Evolutionary conservation across 1,140 invertebrate species (phyloP), one percentile per base, ranked within the genome.

Genomic region (Cherax quadricarinatus): DNA sequence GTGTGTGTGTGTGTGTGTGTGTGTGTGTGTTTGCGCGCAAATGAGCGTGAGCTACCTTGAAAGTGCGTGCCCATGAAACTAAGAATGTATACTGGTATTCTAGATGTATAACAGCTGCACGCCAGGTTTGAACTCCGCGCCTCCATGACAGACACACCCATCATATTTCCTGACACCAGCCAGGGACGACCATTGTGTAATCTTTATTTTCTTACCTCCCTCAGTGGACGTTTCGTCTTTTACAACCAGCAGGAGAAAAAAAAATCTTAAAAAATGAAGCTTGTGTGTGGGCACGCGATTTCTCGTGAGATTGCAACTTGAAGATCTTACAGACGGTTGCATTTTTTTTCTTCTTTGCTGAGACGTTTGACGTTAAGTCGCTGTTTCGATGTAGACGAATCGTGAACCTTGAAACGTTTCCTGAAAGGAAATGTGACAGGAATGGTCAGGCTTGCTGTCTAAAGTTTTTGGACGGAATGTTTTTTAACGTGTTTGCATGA

Each of bases 131-230:
- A 21, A 66, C 62, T 3, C 62, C 62, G 14, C 62, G n/a, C 21
- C 24, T 3, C 7, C 24, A 18, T 88, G 86, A 88, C 30, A 80
- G 86, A 81, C 75, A 81, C 78, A 30, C 18, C 78, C 86, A 81
- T 88, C 86, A 88, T 30, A 53, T 88, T 88, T 81, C 30, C 53
- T 57, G 86, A 88, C 86, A 88, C 86, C n/a, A 7, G 6, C 51
- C n/a, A 30, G 79, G 24, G 78, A 81, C 86, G n/a, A 62, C 53
- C 53, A 78, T 88, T 75, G 75, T 87, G 41, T 51, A 48, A 70
- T 86, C 53, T 62, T 30, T 73, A 70, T 48, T 86, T 86, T 70
- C 48, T 62, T 51, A 21, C 48, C 48, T 70, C 4, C 21, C 62
- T 10, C 18, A 18, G 41, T 80, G 66, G 66, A 70, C 5, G 14